Evolutionary conservation across 2,113 vertebrate genomes (phyloP).

Genomic region (Pelmatolapia mariae): DNA sequence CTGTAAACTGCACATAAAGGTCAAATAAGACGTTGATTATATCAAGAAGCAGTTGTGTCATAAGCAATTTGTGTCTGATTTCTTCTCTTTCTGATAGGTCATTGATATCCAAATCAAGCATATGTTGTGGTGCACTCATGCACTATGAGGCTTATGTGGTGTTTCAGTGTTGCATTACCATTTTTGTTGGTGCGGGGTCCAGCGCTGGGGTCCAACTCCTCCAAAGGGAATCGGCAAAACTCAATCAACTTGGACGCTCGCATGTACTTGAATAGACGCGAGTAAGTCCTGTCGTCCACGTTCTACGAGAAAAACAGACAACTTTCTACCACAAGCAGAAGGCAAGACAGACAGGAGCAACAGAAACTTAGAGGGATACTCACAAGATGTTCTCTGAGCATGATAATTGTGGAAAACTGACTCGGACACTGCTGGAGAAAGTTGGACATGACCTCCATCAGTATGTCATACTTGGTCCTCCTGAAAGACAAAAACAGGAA

Average conservation of each 20-base stretch:
- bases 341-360: not conserved
- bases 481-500: conserved; percentile 55
- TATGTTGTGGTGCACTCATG: rapidly evolving
- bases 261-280: conserved; percentile 86
- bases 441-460: conserved; percentile 85
- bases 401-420: conserved; percentile 71
- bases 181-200: conserved; percentile 83
- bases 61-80: not conserved
- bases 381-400: conserved; percentile 82
- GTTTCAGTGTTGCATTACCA: conserved; percentile 65
- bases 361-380: conserved; percentile 34
- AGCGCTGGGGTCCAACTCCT: conserved; percentile 77
- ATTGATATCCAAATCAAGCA: not conserved
- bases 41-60: not conserved
- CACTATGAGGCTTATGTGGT: not conserved
- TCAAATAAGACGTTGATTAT: not conserved
- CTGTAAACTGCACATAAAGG: not conserved
- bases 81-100: not conserved
- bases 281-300: conserved; percentile 78
- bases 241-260: conserved; percentile 79
- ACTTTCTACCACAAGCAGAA: not conserved
- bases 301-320: conserved; percentile 59
- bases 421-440: conserved; percentile 72
- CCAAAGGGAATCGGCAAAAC: conserved; percentile 73
- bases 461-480: conserved; percentile 88